A percentile compares a stretch with the other conserved stretches of the same genome.
Conservation (phyloP, 2,113 vertebrate genomes). For the Myrmecobius fasciatus region DNA sequence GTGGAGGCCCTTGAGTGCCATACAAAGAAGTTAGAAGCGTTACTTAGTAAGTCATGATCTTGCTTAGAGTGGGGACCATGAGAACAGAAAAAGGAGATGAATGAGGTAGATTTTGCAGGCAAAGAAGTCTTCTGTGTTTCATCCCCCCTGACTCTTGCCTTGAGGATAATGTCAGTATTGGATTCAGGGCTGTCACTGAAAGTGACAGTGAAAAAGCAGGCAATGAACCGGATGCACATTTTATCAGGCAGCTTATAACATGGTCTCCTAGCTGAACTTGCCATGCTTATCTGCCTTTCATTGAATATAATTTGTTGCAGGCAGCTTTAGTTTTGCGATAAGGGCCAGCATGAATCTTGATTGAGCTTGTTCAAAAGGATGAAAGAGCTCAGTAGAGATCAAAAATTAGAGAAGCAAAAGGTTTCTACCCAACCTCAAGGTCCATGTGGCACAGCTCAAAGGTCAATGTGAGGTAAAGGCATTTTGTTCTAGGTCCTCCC, state of each 20-base stretch:
- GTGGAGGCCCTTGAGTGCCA: neutral
- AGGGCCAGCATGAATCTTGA: slow-evolving; percentile 62
- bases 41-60: neutral
- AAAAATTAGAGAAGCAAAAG: neutral
- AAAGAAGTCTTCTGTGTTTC: neutral
- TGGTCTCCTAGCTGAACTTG: slow-evolving; percentile 64
- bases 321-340: slow-evolving; percentile 53
- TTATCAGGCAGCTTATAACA: slow-evolving; percentile 53
- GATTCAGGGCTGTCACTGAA: slow-evolving; percentile 2
- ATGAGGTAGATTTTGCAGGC: neutral
- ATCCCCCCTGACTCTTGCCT: neutral
- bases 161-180: neutral
- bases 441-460: neutral
- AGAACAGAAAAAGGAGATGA: neutral
- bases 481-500: neutral
- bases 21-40: neutral
- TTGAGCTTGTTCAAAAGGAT: slow-evolving; percentile 34
- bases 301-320: slow-evolving; percentile 22
- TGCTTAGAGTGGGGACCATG: neutral
- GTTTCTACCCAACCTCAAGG: neutral
- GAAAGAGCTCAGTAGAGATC: neutral
- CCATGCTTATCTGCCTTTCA: slow-evolving; percentile 42
- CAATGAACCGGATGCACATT: slow-evolving; percentile 31
- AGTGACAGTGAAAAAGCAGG: neutral
- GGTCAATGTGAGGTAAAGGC: neutral